A percentile compares a stretch with the other conserved stretches of the same genome.
These are phyloP conservation scores for Apocrypta bakeri DNA, from an alignment of 1,140 invertebrate species.

Conservation along the genomic window DNA sequence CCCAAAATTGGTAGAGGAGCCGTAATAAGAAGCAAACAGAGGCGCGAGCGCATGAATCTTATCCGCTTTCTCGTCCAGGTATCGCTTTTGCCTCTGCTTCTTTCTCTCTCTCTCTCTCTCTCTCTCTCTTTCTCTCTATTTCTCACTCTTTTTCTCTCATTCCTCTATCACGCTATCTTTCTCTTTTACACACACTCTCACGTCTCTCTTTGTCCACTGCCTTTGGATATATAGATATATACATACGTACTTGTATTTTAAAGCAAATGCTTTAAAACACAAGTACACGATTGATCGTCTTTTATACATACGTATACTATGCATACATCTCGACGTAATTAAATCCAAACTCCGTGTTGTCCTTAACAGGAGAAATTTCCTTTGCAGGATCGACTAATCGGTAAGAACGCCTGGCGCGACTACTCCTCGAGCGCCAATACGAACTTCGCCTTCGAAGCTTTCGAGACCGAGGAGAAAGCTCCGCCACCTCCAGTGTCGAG, in stretches of 20 bases:
- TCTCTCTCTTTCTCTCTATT: conserved; percentile 46
- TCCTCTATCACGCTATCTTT: neutral
- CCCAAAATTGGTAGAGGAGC: conserved; percentile 68
- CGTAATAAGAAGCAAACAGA: conserved; percentile 54
- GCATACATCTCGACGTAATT: too few relatives aligned
- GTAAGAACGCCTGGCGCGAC: conserved; percentile 90
- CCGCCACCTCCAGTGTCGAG: conserved; percentile 66
- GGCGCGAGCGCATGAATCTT: conserved; percentile 55
- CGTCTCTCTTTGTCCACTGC: neutral
- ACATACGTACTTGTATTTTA: too few relatives aligned
- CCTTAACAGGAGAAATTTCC: neutral
- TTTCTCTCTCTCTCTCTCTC: conserved; percentile 49
- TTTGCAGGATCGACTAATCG: conserved; percentile 85
- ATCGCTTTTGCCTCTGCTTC: conserved; percentile 46
- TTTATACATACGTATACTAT: too few relatives aligned
- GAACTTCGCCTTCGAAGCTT: conserved; percentile 91
- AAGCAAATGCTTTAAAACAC: too few relatives aligned
- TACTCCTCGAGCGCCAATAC: conserved; percentile 85
- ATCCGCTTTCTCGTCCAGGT: conserved; percentile 51
- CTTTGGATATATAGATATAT: neutral
- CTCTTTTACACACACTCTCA: too few relatives aligned
- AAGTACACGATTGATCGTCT: too few relatives aligned
- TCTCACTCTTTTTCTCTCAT: conserved; percentile 26
- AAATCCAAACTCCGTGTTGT: neutral
- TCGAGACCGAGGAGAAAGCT: conserved; percentile 85